Evolutionary conservation across 2,113 vertebrate genomes (phyloP).

Genomic region (Henicopernis longicauda): DNA sequence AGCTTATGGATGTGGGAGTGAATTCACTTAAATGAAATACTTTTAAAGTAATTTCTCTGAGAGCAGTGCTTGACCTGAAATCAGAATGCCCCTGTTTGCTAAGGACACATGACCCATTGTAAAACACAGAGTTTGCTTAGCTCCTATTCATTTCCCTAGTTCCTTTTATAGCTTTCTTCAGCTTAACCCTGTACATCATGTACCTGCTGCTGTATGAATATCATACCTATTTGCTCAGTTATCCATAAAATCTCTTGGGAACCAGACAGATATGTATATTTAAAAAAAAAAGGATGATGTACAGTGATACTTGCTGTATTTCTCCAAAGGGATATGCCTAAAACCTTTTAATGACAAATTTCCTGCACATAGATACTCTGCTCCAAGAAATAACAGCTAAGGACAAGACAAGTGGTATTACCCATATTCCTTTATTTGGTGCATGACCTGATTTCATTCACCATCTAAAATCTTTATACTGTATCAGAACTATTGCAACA

Average conservation of each 20-base stretch:
- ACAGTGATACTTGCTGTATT: background rate
- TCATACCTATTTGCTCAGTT: background rate
- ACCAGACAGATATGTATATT: background rate
- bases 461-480: background rate
- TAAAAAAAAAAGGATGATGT: background rate
- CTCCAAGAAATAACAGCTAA: background rate
- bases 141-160: background rate
- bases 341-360: background rate
- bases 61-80: background rate
- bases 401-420: background rate
- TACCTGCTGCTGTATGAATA: background rate
- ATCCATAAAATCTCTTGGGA: background rate
- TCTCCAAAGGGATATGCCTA: background rate
- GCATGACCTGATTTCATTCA: background rate
- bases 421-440: background rate
- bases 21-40: background rate
- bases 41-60: background rate
- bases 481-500: background rate
- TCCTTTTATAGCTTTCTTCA: background rate
- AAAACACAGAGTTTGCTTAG: background rate
- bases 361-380: background rate
- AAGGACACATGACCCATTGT: background rate
- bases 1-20: background rate
- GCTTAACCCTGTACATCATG: background rate
- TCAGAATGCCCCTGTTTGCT: background rate